Evolutionary conservation across 1,140 invertebrate species (phyloP).

Genomic region (Tetramorium simillimum): DNA sequence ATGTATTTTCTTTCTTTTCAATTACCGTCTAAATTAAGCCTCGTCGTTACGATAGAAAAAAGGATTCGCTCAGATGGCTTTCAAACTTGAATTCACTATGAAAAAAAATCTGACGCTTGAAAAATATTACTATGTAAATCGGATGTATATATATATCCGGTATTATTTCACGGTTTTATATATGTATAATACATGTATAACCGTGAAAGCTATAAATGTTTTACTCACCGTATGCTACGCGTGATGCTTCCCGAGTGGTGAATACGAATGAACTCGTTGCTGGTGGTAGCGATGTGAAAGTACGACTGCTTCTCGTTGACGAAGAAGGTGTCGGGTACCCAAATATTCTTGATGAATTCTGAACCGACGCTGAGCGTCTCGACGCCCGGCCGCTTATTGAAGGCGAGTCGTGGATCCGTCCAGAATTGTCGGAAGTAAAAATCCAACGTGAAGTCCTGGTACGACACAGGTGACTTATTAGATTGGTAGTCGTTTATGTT

Average conservation of each 20-base stretch:
- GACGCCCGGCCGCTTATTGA: constrained; percentile 94
- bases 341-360: constrained; percentile 98
- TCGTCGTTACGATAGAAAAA: neutral
- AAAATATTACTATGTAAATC: neutral
- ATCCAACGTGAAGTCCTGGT: constrained; percentile 98
- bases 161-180: neutral
- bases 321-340: constrained; percentile 99
- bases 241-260: constrained; percentile 97
- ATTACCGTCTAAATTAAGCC: neutral
- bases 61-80: neutral
- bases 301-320: constrained; percentile 99
- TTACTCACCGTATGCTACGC: constrained; percentile 96
- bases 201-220: constrained; percentile 12
- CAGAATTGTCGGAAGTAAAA: constrained; percentile 99
- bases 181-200: neutral
- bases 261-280: constrained; percentile 98
- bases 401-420: constrained; percentile 97
- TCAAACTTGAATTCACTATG: neutral
- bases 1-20: neutral
- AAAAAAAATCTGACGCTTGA: neutral
- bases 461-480: constrained; percentile 59
- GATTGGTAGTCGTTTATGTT: constrained; percentile 51
- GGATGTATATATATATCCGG: neutral
- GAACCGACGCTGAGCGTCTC: constrained; percentile 96
- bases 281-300: constrained; percentile 98